Conservation (phyloP, 2,113 vertebrate genomes). For the Plecotus auritus region DNA sequence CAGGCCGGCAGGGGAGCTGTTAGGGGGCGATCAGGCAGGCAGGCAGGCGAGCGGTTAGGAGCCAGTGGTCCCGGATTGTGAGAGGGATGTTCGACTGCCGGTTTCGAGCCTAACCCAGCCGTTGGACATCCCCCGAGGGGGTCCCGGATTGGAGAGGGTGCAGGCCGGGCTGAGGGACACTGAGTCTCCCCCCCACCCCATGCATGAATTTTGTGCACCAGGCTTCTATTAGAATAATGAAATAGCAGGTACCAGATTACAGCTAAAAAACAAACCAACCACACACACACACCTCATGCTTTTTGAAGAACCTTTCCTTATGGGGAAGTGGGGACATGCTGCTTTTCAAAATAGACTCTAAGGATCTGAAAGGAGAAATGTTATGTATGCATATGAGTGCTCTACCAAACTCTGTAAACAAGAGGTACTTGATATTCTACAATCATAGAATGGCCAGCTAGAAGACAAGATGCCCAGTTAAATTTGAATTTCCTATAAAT, state of each 20-base stretch:
- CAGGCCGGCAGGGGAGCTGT: too few species aligned
- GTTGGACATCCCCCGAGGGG: too few species aligned
- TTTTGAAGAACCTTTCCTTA: conserved; percentile 25
- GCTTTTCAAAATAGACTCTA: not conserved
- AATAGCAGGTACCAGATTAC: not conserved
- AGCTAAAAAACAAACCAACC: not conserved
- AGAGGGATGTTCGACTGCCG: too few species aligned
- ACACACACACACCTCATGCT: not conserved
- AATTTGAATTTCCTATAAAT: conserved; percentile 10
- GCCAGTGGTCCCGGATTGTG: too few species aligned
- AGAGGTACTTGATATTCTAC: not conserved
- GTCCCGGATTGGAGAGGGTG: too few species aligned
- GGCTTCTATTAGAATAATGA: not conserved
- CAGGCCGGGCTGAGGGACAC: too few species aligned
- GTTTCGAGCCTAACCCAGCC: too few species aligned
- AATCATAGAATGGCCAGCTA: not conserved
- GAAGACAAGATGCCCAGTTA: not conserved
- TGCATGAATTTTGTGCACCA: too few species aligned
- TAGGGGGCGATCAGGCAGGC: too few species aligned
- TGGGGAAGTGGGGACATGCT: not conserved
- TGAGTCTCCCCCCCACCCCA: too few species aligned
- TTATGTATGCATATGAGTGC: not conserved
- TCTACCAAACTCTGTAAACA: not conserved
- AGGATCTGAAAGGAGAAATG: not conserved
- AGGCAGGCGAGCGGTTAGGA: too few species aligned